Evolutionary conservation across 2,888 invertebrate species (phyloP).

Genomic region (Miltochrista miniata): DNA sequence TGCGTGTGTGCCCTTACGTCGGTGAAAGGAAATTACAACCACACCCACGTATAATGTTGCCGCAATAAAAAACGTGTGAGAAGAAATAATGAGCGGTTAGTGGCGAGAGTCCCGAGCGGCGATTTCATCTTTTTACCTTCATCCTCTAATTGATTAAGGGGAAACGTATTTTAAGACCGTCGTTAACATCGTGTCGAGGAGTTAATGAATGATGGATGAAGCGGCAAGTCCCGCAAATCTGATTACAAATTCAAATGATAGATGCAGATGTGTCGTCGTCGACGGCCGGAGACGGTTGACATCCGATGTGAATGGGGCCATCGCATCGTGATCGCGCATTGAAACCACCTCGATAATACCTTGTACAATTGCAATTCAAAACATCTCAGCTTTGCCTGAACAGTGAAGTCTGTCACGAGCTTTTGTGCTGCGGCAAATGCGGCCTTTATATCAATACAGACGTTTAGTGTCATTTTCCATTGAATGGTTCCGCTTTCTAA

Average conservation of each 20-base stretch:
- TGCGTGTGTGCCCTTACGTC: slow-evolving; percentile 84
- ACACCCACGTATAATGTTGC: slow-evolving; percentile 84
- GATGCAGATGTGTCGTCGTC: slow-evolving; percentile 66
- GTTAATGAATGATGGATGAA: slow-evolving; percentile 76
- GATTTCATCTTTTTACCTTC: slow-evolving; percentile 70
- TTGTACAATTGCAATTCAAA: slow-evolving; percentile 53
- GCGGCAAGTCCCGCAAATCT: slow-evolving; percentile 55
- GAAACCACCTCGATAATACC: slow-evolving; percentile 38
- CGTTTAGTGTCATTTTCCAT: slow-evolving; percentile 5
- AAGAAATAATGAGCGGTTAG: slow-evolving; percentile 83
- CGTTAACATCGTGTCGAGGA: slow-evolving; percentile 34
- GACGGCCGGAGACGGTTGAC: slow-evolving; percentile 51
- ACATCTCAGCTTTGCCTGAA: slow-evolving; percentile 17
- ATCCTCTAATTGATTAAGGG: slow-evolving; percentile 75
- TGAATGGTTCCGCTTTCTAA: slow-evolving; percentile 12
- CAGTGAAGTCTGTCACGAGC: slow-evolving; percentile 14
- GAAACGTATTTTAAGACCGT: slow-evolving; percentile 48
- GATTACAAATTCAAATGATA: slow-evolving; percentile 73
- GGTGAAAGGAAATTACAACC: slow-evolving; percentile 84
- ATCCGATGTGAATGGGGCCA: slow-evolving; percentile 59
- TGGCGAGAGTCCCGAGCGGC: slow-evolving; percentile 65
- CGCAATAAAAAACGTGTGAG: slow-evolving; percentile 83
- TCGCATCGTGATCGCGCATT: slow-evolving; percentile 55
- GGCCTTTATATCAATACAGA: not conserved
- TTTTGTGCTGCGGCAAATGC: slow-evolving; percentile 17